Conservation (phyloP, 1,140 invertebrate species). For the Dendrolimus punctatus region DNA sequence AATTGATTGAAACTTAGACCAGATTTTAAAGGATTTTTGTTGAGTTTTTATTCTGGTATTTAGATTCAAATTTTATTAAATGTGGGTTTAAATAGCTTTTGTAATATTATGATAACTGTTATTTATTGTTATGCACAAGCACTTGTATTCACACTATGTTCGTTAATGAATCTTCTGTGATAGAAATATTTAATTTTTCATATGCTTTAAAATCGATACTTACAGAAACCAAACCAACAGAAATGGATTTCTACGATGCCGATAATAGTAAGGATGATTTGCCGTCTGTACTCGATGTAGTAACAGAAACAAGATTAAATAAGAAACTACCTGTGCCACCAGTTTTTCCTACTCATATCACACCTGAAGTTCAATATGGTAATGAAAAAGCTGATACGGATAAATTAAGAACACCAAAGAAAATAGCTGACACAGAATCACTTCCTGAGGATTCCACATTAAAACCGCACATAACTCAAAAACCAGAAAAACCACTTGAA, state of each 20-base stretch:
- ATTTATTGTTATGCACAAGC: too few species aligned
- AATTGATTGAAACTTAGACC: too few species aligned
- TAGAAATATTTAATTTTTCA: too few species aligned
- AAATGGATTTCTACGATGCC: conserved; percentile 61
- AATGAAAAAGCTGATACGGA: conserved; percentile 55
- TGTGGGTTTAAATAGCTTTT: too few species aligned
- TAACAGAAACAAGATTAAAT: conserved; percentile 26
- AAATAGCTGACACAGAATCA: conserved; percentile 29
- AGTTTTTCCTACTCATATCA: conserved; percentile 60
- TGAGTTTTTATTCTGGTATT: too few species aligned
- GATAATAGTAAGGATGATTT: conserved; percentile 42
- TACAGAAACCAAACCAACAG: conserved; percentile 54
- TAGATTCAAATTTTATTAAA: too few species aligned
- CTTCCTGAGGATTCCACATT: conserved; percentile 42
- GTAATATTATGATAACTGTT: too few species aligned
- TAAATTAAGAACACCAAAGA: conserved; percentile 43
- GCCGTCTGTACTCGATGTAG: conserved; percentile 27
- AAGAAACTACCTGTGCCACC: conserved; percentile 48
- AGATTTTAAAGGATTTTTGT: too few species aligned
- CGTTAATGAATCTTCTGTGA: too few species aligned
- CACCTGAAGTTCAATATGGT: conserved; percentile 67
- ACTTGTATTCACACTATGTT: too few species aligned
- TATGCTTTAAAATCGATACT: conserved; percentile 10
- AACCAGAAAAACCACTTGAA: conserved; percentile 56
- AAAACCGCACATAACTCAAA: conserved; percentile 61